These are phyloP conservation scores for Manacus vitellinus DNA, from an alignment of 2,113 vertebrate genomes.

Conservation along the genomic window DNA sequence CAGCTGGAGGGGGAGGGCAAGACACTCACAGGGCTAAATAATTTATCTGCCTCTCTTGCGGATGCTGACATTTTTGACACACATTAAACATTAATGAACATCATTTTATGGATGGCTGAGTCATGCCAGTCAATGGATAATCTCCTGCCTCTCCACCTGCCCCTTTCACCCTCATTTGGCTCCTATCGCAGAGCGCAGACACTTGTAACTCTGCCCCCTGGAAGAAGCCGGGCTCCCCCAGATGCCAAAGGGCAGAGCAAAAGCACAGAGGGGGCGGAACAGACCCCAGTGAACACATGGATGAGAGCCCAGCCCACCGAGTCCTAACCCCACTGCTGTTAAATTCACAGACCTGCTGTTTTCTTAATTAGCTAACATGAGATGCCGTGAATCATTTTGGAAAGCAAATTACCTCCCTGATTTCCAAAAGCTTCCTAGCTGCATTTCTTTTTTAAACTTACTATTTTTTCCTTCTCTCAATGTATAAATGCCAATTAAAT, in stretches of 20 bases:
- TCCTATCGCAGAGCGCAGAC: neutral
- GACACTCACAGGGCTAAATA: conserved; percentile 53
- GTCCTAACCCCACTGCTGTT: conserved; percentile 36
- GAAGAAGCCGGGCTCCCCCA: neutral
- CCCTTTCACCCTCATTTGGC: conserved; percentile 28
- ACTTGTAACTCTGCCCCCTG: conserved; percentile 25
- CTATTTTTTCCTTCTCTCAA: neutral
- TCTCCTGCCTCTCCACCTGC: conserved; percentile 55
- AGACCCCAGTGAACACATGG: neutral
- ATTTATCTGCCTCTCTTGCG: conserved; percentile 44
- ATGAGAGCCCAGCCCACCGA: neutral
- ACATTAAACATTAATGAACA: conserved; percentile 71
- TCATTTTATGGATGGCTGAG: conserved; percentile 64
- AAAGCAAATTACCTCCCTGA: conserved; percentile 61
- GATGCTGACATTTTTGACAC: conserved; percentile 67
- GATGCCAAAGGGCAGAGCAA: neutral
- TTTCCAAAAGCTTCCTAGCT: conserved; percentile 25
- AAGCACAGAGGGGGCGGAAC: neutral
- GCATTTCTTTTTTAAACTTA: conserved; percentile 21
- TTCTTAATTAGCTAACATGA: conserved; percentile 68
- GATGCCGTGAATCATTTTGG: conserved; percentile 53
- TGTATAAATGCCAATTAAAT: neutral
- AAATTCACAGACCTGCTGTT: conserved; percentile 67
- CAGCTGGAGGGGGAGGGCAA: neutral
- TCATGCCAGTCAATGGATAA: conserved; percentile 49